Evolutionary conservation across 2,888 invertebrate species (phyloP).

Genomic region (Parascotia fuliginaria): DNA sequence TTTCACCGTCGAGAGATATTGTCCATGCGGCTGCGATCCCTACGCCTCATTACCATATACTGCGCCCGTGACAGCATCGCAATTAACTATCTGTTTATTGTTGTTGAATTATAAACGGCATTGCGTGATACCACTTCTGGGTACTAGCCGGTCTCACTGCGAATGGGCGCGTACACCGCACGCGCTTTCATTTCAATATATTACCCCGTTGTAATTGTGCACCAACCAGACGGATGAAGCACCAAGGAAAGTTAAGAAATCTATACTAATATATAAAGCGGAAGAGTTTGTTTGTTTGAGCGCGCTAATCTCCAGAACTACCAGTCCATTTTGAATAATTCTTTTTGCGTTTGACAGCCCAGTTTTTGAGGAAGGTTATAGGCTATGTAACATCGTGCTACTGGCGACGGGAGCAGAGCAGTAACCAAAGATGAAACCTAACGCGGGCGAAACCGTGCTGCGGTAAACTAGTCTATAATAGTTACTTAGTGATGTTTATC

Average conservation of each 20-base stretch:
- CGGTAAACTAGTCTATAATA: too few species aligned
- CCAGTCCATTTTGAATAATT: too few species aligned
- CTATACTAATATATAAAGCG: conserved; percentile 40
- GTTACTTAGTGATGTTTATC: conserved; percentile 44
- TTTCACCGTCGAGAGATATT: conserved; percentile 85
- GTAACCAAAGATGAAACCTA: too few species aligned
- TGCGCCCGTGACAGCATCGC: conserved; percentile 84
- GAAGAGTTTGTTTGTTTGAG: too few species aligned
- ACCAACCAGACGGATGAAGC: conserved; percentile 33
- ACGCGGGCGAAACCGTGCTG: too few species aligned
- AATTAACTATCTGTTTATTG: conserved; percentile 86
- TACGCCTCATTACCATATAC: conserved; percentile 85
- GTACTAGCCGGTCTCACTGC: conserved; percentile 37
- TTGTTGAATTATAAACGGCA: conserved; percentile 84
- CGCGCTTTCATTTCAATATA: conserved; percentile 50
- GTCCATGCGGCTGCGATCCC: conserved; percentile 82
- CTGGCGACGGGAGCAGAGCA: too few species aligned
- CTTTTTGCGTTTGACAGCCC: too few species aligned
- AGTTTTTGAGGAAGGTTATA: too few species aligned
- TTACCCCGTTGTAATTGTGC: conserved; percentile 44
- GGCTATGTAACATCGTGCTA: too few species aligned
- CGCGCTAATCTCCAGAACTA: too few species aligned
- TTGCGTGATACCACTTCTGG: conserved; percentile 66
- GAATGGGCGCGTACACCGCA: conserved; percentile 40
- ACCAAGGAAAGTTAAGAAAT: conserved; percentile 45